Evolutionary conservation across 2,113 vertebrate species (phyloP), one percentile per base, ranked within the genome.

Genomic region (Embiotoca jacksoni): DNA sequence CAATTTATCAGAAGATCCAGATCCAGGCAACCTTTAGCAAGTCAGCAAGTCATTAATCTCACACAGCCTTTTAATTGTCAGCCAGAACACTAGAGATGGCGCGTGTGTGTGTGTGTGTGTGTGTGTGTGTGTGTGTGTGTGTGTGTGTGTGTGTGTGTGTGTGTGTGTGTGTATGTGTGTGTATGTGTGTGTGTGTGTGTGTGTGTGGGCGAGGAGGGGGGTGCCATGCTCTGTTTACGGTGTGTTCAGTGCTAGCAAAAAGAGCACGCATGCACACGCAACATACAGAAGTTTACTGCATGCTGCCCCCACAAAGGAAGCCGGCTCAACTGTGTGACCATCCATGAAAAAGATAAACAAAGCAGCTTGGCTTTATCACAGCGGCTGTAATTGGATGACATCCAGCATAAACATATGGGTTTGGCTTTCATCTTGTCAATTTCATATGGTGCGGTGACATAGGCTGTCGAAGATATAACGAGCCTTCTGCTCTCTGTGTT

Each of bases 401-500:
- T 63, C 75, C 82, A 90, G 72, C 36, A 71, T 39, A 69, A 61
- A 84, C 62, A 81, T 72, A 72, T 59, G 56, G 44, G 63, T 55
- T 41, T 72, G 66, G 37, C 76, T 69, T 88, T 81, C 47, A 86
- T 82, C 78, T 67, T 30, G 72, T 78, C 77, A 68, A 84, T 16
- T 68, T 44, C 65, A 65, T 47, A 58, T 77, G 68, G 13, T 44
- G 54, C n/a, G 11, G 52, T 50, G 35, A 67, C 49, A 69, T 56
- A 72, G 54, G 47, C 59, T 65, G 55, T 37, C 14, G 61, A 10
- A 65, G 14, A 50, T 71, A 53, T 58, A 60, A 69, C 2, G 7
- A 54, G 7, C 49, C 64, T 37, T 68, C 13, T 60, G 4, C 32
- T 58, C n/a, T 1, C 37, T 50, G 0, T 67, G 68, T 66, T 75